Percentiles rank a stretch among this genome's conserved stretches.
phyloP scores from a whole-genome alignment of 53 echinoderm and acorn worm species.

The Holothuria leucospilota region DNA sequence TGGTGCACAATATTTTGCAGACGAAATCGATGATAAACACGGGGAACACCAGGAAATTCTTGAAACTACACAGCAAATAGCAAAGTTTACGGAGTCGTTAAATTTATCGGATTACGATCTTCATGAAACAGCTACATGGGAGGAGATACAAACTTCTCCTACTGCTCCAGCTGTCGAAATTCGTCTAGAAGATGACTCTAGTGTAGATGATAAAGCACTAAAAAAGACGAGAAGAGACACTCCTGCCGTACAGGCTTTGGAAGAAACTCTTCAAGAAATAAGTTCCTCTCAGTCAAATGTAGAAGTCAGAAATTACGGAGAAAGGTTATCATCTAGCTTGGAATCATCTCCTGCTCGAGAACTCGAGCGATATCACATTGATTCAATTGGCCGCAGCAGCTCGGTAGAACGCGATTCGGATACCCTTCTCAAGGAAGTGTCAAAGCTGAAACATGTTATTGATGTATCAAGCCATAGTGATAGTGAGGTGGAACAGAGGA shows the following conservation, averaged over 20 bases:
- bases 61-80: constrained; percentile 42
- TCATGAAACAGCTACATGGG: constrained; percentile 26
- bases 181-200: background rate
- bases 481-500: constrained; percentile 78
- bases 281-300: background rate
- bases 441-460: constrained; percentile 12
- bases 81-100: constrained; percentile 36
- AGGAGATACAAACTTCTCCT: background rate
- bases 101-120: constrained; percentile 38
- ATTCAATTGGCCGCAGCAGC: background rate
- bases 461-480: constrained; percentile 78
- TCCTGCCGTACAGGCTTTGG: constrained; percentile 23
- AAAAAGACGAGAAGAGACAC: constrained; percentile 8
- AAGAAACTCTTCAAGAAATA: constrained; percentile 22
- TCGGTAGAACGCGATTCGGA: constrained; percentile 23
- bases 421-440: background rate
- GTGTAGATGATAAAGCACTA: background rate
- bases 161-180: background rate
- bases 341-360: constrained; percentile 34
- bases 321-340: constrained; percentile 15
- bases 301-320: background rate
- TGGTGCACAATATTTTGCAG: constrained; percentile 11
- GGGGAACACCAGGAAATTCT: constrained; percentile 42
- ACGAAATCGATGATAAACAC: background rate
- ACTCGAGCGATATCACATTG: background rate